Evolutionary conservation across 1,140 invertebrate species (phyloP), one percentile per base, ranked within the genome.

Genomic region (Gerris buenoi): DNA sequence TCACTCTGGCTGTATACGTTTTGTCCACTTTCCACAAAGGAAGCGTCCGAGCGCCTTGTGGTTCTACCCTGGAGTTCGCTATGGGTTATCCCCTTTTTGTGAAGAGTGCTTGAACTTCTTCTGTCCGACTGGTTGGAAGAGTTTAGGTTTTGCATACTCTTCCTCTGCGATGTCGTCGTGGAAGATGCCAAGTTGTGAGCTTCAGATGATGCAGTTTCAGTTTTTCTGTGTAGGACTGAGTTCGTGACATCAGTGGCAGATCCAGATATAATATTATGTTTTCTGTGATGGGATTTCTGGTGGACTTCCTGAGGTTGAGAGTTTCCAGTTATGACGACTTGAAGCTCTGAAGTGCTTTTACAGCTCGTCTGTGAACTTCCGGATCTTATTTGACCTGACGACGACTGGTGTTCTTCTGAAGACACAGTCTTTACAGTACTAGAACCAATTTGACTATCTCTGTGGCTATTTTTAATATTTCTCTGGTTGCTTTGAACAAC

Each of bases 91-190:
- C 70, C 71, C 66, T 75, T 73, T 25, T 87, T 80, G 73, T 91
- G 88, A 70, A 90, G 79, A 14, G 87, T 86, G 68, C 87, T 90
- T 13, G 90, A 80, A 73, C 87, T 90, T 68, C 83, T 85, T 69
- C 88, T 81, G 70, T 90, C 87, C 26, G 86, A 83, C 15, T 81
- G 81, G 0, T 80, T 82, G 69, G 68, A 62, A 68, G 79, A 84
- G 73, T 83, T 86, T 69, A 86, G 82, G 1, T 85, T 85, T 0
- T 84, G 83, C 25, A 90, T 88, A 64, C 88, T 90, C 75, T 88
- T 89, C 27, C 86, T 80, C 73, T 89, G 87, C 71, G 87, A 85
- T 22, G 88, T 88, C n/a, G 87, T 88, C 0, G 87, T 86, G 14
- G 65, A 67, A 25, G 68, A 69, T 3, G 85, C 84, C 10, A 83